Evolutionary conservation across 2,113 vertebrate species (phyloP).

Genomic region (Erythrocercus mccallii): DNA sequence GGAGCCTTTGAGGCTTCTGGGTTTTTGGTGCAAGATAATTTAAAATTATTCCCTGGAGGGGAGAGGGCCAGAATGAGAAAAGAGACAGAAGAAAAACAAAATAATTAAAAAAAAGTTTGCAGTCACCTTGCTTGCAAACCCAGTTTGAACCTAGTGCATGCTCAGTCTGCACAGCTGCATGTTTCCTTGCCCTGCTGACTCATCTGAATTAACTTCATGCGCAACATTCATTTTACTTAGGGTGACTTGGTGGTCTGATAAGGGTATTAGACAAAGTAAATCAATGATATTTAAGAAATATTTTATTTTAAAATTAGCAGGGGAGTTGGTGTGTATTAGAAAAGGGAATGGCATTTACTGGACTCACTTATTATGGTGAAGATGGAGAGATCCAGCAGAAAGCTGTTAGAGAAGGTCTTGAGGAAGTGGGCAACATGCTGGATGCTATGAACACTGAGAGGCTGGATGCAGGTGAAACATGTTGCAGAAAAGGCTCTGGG

Average conservation of each 20-base stretch:
- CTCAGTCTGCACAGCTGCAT: neutral
- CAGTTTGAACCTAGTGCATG: neutral
- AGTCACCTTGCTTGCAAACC: neutral
- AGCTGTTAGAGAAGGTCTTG: neutral
- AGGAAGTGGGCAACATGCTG: neutral
- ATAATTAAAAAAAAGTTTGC: neutral
- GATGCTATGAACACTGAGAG: neutral
- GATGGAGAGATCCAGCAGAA: neutral
- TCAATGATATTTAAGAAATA: neutral
- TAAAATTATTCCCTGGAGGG: neutral
- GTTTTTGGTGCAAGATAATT: neutral
- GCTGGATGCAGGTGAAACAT: neutral
- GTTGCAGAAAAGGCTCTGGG: neutral
- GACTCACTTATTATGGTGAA: neutral
- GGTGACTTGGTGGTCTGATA: neutral
- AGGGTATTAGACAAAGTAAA: neutral
- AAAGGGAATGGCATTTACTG: neutral
- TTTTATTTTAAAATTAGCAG: neutral
- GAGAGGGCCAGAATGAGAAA: neutral
- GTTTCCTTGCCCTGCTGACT: neutral
- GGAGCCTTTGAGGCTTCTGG: neutral
- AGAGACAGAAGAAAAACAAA: neutral
- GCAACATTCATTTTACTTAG: neutral
- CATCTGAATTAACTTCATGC: neutral
- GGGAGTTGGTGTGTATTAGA: neutral